Conservation (phyloP, 2,888 invertebrate genomes). For the Girardia tigrina region DNA sequence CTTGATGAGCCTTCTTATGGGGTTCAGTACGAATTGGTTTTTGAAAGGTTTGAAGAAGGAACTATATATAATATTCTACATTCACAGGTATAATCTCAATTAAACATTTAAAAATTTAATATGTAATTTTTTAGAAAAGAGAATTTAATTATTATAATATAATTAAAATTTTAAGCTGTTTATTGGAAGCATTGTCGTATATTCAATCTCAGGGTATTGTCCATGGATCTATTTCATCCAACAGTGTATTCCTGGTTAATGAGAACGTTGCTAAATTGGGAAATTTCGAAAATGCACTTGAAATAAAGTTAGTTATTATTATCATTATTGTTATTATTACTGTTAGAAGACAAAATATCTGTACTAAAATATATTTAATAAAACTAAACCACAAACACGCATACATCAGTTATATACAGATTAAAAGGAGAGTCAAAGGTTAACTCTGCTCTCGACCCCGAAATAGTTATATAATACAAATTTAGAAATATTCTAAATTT, state of each 20-base stretch:
- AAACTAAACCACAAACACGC: no score
- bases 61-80: background rate
- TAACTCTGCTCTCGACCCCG: no score
- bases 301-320: background rate
- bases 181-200: background rate
- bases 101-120: no score
- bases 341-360: no score
- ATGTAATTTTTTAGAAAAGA: background rate
- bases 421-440: no score
- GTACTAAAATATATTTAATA: no score
- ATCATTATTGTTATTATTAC: background rate
- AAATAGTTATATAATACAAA: no score
- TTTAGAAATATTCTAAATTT: no score
- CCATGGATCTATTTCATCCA: background rate
- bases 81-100: no score
- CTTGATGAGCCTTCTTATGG: background rate
- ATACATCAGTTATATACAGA: no score
- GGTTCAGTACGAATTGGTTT: background rate
- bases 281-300: slow-evolving; percentile 7
- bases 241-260: background rate
- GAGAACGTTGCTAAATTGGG: background rate
- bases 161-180: background rate
- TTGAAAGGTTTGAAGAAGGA: background rate
- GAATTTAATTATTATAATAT: background rate
- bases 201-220: background rate